Base-by-base conservation (phyloP, 2,797 vertebrate species). In the Nyctibius grandis region DNA sequence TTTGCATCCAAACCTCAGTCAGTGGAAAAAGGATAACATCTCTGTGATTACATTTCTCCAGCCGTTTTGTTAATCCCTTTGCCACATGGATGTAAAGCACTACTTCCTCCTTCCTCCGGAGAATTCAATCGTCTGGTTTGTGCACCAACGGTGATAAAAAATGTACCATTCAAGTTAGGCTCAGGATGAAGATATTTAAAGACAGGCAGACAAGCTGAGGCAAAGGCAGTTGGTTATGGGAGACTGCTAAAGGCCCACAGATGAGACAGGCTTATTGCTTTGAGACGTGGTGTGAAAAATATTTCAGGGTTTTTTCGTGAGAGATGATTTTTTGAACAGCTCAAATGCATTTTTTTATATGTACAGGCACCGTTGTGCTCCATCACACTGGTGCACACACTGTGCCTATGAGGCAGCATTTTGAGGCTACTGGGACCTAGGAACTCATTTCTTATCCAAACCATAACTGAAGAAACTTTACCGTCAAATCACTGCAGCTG, bases 1-100 rank as follows among this genome's bases (percentile, higher is more conserved):
- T 93, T 93, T 88, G 63, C 70, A 79, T 85, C 82, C 85, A 93
- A 89, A 56, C 83, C 89, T 95, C 88, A 84, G 85, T 18, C 85
- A 81, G 82, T 67, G 89, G 88, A 86, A 67, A 91, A 93, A 84
- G 50, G 67, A 88, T 93, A 87, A 93, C 78, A 89, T 89, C 68
- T 77, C 78, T 68, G 16, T 56, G 70, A 77, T 81, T 68, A 54
- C 6, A 5, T 48, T 95, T 93, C 94, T 92, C 68, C 65, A 53
- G 78, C 45, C 9, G 2, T 60, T 87, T 64, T 18, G 60, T 77
- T 96, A 95, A 95, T 80, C 54, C 74, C 60, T 95, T 93, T 95
- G 86, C 93, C 94, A 85, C 91, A 87, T 88, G 91, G 91, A 89
- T 48, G 45, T 92, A 85, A 96, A 95, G 60, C 1, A 0, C 63